Base-by-base conservation (phyloP, 2,888 invertebrate genomes). In the Melanchra persicariae region DNA sequence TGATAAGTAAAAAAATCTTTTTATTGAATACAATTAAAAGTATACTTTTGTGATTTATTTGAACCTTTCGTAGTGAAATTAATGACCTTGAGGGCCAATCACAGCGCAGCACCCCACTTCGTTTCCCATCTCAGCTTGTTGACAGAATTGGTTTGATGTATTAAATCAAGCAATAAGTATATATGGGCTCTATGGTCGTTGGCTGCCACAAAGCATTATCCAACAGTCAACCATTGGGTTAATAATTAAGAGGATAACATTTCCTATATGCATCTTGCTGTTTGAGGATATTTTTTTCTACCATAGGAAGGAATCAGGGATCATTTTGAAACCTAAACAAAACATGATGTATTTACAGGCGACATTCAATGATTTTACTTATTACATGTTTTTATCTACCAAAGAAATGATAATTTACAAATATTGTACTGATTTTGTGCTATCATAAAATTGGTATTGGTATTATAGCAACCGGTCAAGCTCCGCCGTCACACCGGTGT, bases 341-440 rank as follows among this genome's bases (percentile, higher is more conserved):
- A 62, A 24, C 26, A 51, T 62, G 15, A 17, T 61, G 4, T 49
- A n/a, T n/a, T n/a, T n/a, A 24, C 19, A 37, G 30, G 30, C n/a
- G 17, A 73, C 19, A 22, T 73, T 70, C 19, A 34, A 40, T 30
- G 3, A 30, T 1, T 54, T 54, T 26, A 40, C 15, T 30, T 52
- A n/a, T 40, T 19, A 10, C 9, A 30, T 72, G 52, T 26, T 71
- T 45, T 22, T 40, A 52, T 37, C 10, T 43, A 51, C 24, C 30
- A 51, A 51, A 61, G 17, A 43, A 24, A 57, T 40, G 17, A 30
- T 51, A 22, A n/a, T 51, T 62, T 52, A 8, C 40, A 34, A n/a
- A 30, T 26, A 15, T 22, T 40, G 37, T 73, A 26, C 37, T 67
- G 40, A 76, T 67, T 76, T 61, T 57, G 47, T 74, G 34, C 22